phyloP scores from a whole-genome alignment of 2,797 vertebrate genomes.

The Betta splendens region DNA sequence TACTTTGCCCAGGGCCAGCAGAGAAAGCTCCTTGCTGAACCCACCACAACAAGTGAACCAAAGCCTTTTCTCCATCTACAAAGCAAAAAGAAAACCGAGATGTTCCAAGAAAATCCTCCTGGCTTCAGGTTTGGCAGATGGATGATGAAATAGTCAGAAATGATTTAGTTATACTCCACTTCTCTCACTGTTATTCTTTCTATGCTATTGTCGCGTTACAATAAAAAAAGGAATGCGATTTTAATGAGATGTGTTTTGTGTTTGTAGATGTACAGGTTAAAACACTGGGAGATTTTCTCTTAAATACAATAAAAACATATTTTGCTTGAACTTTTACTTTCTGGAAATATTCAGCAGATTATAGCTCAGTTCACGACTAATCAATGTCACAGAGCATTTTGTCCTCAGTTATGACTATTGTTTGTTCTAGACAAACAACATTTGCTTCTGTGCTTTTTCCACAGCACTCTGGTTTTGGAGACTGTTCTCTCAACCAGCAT shows the following conservation, averaged over 20 bases:
- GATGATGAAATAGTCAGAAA: constrained; percentile 66
- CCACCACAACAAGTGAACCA: constrained; percentile 35
- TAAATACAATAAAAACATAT: too few relatives aligned
- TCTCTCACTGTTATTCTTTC: constrained; percentile 26
- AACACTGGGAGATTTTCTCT: too few relatives aligned
- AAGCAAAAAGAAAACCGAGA: constrained; percentile 43
- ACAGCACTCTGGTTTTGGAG: too few relatives aligned
- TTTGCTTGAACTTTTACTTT: too few relatives aligned
- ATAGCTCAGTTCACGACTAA: not conserved
- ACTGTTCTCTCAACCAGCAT: too few relatives aligned
- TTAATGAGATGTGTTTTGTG: not conserved
- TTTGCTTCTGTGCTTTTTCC: not conserved
- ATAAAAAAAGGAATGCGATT: too few relatives aligned
- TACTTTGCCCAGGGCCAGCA: constrained; percentile 42
- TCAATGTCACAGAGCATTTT: not conserved
- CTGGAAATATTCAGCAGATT: not conserved
- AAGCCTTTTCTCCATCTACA: constrained; percentile 40
- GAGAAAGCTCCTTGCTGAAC: constrained; percentile 40
- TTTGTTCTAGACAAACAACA: not conserved
- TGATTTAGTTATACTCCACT: constrained; percentile 30
- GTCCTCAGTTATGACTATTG: not conserved
- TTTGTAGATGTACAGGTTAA: not conserved
- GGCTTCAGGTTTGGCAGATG: constrained; percentile 55
- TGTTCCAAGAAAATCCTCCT: constrained; percentile 53
- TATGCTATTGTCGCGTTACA: constrained; percentile 24